Conservation (phyloP, 2,888 invertebrate genomes). For the Ochropacha duplaris region DNA sequence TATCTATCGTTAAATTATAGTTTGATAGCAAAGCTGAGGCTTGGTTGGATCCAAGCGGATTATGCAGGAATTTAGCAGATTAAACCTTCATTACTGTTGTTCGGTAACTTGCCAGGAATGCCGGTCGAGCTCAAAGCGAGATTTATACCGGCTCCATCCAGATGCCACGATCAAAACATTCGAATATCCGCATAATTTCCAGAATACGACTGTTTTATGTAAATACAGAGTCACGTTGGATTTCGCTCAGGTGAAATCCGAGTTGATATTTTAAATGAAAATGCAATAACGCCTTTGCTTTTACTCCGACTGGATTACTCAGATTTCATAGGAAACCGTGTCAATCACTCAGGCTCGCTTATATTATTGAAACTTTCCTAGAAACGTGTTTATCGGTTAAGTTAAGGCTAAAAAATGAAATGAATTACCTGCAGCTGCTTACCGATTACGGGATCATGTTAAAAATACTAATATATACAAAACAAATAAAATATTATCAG, state of each 20-base stretch:
- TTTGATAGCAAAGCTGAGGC: constrained; percentile 44
- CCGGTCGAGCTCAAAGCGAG: constrained; percentile 57
- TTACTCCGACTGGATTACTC: neutral
- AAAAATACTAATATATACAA: neutral
- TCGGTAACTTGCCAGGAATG: constrained; percentile 67
- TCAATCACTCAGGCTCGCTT: neutral
- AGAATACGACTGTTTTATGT: constrained; percentile 61
- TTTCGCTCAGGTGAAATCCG: constrained; percentile 25
- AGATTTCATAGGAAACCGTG: neutral
- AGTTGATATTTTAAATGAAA: constrained; percentile 28
- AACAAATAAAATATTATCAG: too few species aligned
- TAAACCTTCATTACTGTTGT: constrained; percentile 74
- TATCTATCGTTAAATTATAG: constrained; percentile 37
- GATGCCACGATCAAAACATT: constrained; percentile 58
- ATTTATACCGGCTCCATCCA: constrained; percentile 56
- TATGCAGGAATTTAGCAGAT: constrained; percentile 65
- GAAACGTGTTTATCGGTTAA: neutral
- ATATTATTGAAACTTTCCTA: neutral
- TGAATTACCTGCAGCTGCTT: neutral
- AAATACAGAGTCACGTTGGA: constrained; percentile 41
- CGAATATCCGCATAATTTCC: constrained; percentile 49
- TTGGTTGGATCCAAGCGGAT: constrained; percentile 48
- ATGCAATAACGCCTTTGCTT: constrained; percentile 14
- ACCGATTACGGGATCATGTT: neutral
- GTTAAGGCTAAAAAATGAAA: too few species aligned